Evolutionary conservation across 2,113 vertebrate genomes (phyloP).

Genomic region (Oreochromis niloticus): DNA sequence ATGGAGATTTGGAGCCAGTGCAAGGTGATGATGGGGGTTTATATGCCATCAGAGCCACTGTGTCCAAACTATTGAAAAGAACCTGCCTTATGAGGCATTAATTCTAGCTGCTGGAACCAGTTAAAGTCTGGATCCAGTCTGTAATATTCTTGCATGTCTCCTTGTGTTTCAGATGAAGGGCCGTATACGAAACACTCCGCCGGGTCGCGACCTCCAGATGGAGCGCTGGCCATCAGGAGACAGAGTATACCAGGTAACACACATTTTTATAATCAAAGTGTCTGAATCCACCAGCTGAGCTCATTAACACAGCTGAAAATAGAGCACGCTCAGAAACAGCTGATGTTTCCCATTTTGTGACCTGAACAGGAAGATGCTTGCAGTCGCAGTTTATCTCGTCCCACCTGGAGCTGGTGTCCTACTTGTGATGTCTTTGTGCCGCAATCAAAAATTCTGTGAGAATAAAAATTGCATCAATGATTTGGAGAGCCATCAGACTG

Average conservation of each 20-base stretch:
- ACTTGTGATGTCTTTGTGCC: not conserved
- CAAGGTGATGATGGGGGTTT: not conserved
- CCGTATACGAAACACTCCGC: constrained; percentile 94
- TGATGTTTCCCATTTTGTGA: not conserved
- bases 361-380: constrained; percentile 3
- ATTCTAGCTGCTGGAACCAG: not conserved
- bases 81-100: not conserved
- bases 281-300: not conserved
- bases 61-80: not conserved
- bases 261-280: not conserved
- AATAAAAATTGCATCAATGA: not conserved
- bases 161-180: constrained; percentile 91
- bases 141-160: not conserved
- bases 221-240: constrained; percentile 93
- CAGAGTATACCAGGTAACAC: constrained; percentile 95
- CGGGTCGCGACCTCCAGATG: constrained; percentile 88
- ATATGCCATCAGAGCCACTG: not conserved
- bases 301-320: not conserved
- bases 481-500: not conserved
- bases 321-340: not conserved
- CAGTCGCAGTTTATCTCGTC: not conserved
- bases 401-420: constrained; percentile 34
- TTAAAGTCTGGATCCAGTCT: not conserved
- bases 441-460: not conserved
- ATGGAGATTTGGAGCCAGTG: not conserved